phyloP scores from a whole-genome alignment of 2,113 vertebrate species.

The Mastomys coucha region DNA sequence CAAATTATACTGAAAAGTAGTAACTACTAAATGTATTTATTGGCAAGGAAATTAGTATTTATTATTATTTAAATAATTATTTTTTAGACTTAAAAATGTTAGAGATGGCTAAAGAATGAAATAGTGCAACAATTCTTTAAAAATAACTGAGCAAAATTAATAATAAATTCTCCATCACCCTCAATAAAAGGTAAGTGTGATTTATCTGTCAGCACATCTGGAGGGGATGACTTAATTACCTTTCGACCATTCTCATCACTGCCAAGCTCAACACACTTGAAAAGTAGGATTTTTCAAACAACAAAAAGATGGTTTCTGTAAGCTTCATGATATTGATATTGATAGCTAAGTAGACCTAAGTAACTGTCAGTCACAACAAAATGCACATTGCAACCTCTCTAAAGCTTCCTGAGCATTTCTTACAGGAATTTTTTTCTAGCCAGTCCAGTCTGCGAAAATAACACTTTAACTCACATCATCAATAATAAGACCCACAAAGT shows the following conservation, averaged over 20 bases:
- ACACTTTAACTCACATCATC: neutral
- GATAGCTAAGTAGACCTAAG: neutral
- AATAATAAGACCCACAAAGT: neutral
- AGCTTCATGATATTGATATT: neutral
- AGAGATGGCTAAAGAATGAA: constrained; percentile 63
- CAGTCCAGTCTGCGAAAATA: neutral
- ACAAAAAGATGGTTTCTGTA: neutral
- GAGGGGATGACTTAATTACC: constrained; percentile 57
- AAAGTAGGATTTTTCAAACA: neutral
- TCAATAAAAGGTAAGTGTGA: constrained; percentile 54
- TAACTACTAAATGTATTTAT: neutral
- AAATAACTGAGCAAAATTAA: constrained; percentile 62
- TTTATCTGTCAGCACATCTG: constrained; percentile 13
- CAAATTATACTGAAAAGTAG: constrained; percentile 59
- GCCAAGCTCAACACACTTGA: constrained; percentile 9
- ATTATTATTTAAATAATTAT: constrained; percentile 64
- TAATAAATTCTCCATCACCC: neutral
- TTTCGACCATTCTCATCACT: neutral
- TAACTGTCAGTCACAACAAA: neutral
- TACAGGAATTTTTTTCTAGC: neutral
- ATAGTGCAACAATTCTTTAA: constrained; percentile 67
- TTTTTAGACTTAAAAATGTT: constrained; percentile 65
- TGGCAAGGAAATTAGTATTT: neutral
- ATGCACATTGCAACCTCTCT: neutral
- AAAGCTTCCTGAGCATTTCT: neutral